Evolutionary conservation across 64 coral and sea anemone genomes (phyloP).

Genomic region (Dendrophyllia cribrosa): DNA sequence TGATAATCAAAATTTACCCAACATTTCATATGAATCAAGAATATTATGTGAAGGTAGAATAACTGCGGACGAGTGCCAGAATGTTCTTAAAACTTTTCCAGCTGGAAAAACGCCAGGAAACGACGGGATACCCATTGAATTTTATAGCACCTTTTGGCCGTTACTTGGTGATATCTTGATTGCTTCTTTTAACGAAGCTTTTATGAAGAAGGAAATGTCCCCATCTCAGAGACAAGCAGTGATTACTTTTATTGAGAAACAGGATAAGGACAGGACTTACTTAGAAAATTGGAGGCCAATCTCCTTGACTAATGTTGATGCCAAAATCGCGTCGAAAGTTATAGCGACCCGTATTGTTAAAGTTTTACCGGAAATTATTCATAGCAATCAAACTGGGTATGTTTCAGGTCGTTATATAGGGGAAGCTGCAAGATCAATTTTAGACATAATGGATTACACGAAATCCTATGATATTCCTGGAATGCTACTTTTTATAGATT

Average conservation of each 20-base stretch:
- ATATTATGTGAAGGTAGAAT: too few relatives aligned
- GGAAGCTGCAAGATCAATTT: conserved; percentile 21
- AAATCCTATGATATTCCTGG: not conserved
- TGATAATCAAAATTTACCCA: too few relatives aligned
- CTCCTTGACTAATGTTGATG: conserved; percentile 31
- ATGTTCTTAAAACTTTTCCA: too few relatives aligned
- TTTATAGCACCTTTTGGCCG: too few relatives aligned
- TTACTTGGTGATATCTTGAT: too few relatives aligned
- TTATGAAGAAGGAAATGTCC: not conserved
- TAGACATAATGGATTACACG: conserved; percentile 13
- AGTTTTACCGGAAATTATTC: conserved; percentile 23
- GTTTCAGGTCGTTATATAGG: not conserved
- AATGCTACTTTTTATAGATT: conserved; percentile 3
- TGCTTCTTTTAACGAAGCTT: too few relatives aligned
- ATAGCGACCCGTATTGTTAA: not conserved
- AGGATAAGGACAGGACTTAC: conserved; percentile 39
- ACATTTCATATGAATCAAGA: too few relatives aligned
- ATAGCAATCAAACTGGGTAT: conserved; percentile 7
- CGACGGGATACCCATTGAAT: too few relatives aligned
- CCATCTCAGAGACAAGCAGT: conserved; percentile 35
- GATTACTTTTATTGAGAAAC: conserved; percentile 39
- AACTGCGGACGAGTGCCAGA: too few relatives aligned
- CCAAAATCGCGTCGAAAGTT: conserved; percentile 10
- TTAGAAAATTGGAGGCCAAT: conserved; percentile 36
- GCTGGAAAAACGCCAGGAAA: too few relatives aligned